These are phyloP conservation scores for Callospermophilus lateralis DNA, from an alignment of 2,113 vertebrate species.

Conservation along the genomic window DNA sequence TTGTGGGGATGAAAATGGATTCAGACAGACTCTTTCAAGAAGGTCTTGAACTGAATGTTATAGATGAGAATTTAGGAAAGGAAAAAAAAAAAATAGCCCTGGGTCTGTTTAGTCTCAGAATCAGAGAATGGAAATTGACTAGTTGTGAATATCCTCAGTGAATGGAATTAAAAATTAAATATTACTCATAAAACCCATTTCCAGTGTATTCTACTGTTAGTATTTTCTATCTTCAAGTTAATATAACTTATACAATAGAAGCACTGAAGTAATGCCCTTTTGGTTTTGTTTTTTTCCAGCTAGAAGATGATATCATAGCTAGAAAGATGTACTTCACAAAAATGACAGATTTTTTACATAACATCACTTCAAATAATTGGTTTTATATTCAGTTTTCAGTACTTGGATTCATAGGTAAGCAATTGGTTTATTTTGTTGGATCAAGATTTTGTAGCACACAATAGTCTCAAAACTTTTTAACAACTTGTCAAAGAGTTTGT, in stretches of 20 bases:
- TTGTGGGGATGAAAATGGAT: neutral
- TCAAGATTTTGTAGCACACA: neutral
- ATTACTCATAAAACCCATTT: neutral
- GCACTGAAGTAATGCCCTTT: slow-evolving; percentile 45
- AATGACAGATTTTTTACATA: slow-evolving; percentile 83
- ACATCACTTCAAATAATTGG: slow-evolving; percentile 86
- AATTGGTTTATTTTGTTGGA: neutral
- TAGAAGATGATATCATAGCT: slow-evolving; percentile 91
- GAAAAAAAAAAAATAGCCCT: neutral
- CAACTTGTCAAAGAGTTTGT: slow-evolving; percentile 29
- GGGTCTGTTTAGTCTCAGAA: neutral
- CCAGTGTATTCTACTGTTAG: neutral
- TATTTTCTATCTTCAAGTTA: slow-evolving; percentile 35
- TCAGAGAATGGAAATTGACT: slow-evolving; percentile 43
- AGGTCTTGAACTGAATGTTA: neutral
- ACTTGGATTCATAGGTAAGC: slow-evolving; percentile 92
- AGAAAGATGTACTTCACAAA: slow-evolving; percentile 85
- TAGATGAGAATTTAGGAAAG: neutral
- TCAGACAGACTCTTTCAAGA: neutral
- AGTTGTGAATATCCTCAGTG: neutral
- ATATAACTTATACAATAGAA: neutral
- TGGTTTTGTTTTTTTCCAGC: slow-evolving; percentile 75
- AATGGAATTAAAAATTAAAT: slow-evolving; percentile 11
- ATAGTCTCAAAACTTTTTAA: slow-evolving; percentile 30
- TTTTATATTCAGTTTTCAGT: slow-evolving; percentile 89